These are phyloP conservation scores for Aphyosemion australe DNA, from an alignment of 2,113 vertebrate genomes.

Conservation along the genomic window DNA sequence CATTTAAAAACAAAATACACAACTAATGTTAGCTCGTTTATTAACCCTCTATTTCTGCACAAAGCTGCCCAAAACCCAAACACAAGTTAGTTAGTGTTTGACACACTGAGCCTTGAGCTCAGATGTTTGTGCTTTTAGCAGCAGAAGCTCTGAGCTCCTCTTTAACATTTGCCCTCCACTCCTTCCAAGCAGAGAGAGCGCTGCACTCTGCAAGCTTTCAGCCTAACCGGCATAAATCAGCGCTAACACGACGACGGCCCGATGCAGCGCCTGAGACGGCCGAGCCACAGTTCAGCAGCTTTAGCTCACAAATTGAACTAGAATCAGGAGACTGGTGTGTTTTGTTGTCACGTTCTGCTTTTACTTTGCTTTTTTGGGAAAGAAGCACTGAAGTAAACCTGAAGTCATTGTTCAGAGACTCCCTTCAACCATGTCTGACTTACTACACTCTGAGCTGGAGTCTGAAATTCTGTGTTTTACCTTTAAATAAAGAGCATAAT, in stretches of 20 bases:
- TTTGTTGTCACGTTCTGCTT: neutral
- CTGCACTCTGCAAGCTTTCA: constrained; percentile 20
- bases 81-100: neutral
- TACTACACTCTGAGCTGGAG: neutral
- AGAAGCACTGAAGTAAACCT: constrained; percentile 1
- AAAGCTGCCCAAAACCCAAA: too few species aligned
- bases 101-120: constrained; percentile 1
- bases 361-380: neutral
- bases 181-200: constrained; percentile 31
- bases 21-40: too few species aligned
- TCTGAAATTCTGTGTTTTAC: constrained; percentile 1
- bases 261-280: neutral
- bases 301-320: constrained; percentile 9
- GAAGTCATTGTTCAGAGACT: constrained; percentile 17
- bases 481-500: too few species aligned
- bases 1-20: too few species aligned
- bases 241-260: constrained; percentile 7
- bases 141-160: constrained; percentile 38
- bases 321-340: neutral
- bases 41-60: too few species aligned
- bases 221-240: constrained; percentile 8
- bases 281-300: neutral
- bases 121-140: constrained; percentile 30
- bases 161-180: constrained; percentile 55
- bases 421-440: constrained; percentile 16